Base-by-base conservation (phyloP, 2,888 invertebrate species). In the Podotricha telesiphe region DNA sequence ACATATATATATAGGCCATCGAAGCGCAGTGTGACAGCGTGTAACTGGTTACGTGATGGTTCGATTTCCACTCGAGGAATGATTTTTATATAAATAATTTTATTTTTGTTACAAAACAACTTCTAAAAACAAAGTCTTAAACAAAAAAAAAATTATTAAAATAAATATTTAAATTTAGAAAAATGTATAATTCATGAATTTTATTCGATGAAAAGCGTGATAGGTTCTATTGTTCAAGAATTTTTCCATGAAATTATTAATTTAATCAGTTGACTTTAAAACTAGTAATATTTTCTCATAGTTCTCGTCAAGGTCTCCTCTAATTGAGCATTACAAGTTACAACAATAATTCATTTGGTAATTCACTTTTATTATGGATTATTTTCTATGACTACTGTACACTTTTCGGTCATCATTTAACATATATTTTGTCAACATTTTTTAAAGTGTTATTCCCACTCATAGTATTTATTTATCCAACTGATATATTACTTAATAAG, bases 171-270 rank as follows among this genome's bases (percentile, higher is more conserved):
- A n/a, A 11, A 34, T 59, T 42, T n/a, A 22, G n/a, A 15, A 11
- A 10, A 5, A 17, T 42, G 42, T 45, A 22, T 6, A 17, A n/a
- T 28, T 22, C 22, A 17, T 13, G 0, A n/a, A 17, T 11, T 45
- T 42, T 42, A 22, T 42, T 40, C 19, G 15, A 22, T 40, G 10
- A n/a, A n/a, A 42, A 22, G 13, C 20, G 22, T 42, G 22, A 42
- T 22, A 42, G 58, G 42, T 40, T 42, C 58, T 20, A 58, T 58
- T 58, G 58, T 58, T 42, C 10, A 10, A 58, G 58, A n/a, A 42
- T 58, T 58, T n/a, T 19, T 20, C 58, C 58, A 42, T 58, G 58
- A 42, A 42, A 42, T 10, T 58, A 22, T 58, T 20, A 58, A 58
- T 22, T 20, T n/a, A 53, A 7, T 42, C 0, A 1, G 22, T 58